Base-by-base conservation (phyloP, 2,797 vertebrate species). In the Chaetodon trifasciatus region DNA sequence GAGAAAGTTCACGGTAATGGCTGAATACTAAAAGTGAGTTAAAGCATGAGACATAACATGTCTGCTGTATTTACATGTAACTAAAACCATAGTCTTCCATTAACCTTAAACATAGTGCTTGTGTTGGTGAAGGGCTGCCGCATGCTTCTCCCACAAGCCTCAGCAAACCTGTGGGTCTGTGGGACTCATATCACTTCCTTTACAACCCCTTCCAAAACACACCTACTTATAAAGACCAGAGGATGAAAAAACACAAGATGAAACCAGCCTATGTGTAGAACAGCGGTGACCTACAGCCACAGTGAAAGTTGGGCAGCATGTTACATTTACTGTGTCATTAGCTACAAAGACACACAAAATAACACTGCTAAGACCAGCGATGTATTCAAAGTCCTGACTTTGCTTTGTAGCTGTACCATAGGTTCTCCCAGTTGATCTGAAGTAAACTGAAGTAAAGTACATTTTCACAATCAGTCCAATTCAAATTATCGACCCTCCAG, bases 391-490 rank as follows among this genome's bases (percentile, higher is more conserved):
- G 32, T 46, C 67, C 55, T 37, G 58, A 40, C 13, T 40, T 32
- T 28, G 42, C 35, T 58, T 71, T 39, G 16, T 53, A 16, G 17
- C 21, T 46, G n/a, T 49, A 44, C 50, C 74, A 49, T 61, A 35
- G 35, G 63, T 72, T 60, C 21, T 56, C 35, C 11, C 16, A 6
- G 32, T 42, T 55, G 13, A 61, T 24, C 19, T 15, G 15, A 61
- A 49, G 13, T 21, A 17, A 35, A 68, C 28, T 15, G 15, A 61
- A 49, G 13, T 21, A 17, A 35, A 68, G n/a, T n/a, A n/a, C 28
- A 53, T 72, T 23, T 69, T 62, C 19, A n/a, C 46, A 55, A 35
- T 77, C 32, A 49, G 40, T 47, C 57, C 13, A 13, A 44, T 57
- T 82, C 37, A 50, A 68, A 62, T 65, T 3, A 69, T 46, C 17